Conservation (phyloP, 2,797 vertebrate genomes). For the Oryzias dopingdopingensis region DNA sequence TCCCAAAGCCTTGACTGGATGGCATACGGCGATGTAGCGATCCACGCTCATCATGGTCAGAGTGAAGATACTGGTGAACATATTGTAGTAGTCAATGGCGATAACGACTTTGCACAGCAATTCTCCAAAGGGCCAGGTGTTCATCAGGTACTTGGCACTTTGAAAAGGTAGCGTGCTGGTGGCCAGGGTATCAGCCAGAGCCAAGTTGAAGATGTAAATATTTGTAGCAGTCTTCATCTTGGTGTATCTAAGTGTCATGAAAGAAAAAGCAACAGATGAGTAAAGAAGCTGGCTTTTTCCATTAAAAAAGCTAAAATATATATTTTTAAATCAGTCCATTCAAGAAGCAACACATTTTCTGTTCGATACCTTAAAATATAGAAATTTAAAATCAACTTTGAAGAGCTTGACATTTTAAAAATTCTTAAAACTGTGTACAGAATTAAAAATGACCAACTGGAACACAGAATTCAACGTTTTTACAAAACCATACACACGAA, state of each 20-base stretch:
- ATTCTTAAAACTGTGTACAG: no score
- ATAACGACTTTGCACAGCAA: constrained; percentile 89
- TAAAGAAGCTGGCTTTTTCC: not conserved
- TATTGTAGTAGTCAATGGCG: constrained; percentile 95
- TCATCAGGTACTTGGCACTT: constrained; percentile 93
- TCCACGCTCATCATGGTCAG: constrained; percentile 81
- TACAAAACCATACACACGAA: no score
- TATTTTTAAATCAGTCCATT: not conserved
- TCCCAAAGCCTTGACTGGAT: constrained; percentile 87
- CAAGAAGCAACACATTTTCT: no score
- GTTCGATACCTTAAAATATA: no score
- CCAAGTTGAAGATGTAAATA: constrained; percentile 97
- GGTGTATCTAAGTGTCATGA: not conserved
- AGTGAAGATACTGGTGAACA: constrained; percentile 97
- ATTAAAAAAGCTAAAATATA: not conserved
- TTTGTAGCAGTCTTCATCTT: constrained; percentile 97
- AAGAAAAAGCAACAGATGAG: not conserved
- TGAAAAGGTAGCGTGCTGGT: constrained; percentile 95
- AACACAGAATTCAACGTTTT: no score
- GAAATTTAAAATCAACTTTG: no score
- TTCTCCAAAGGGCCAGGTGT: constrained; percentile 92
- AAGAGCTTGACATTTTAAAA: no score
- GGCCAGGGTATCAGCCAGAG: constrained; percentile 88
- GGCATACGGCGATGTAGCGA: constrained; percentile 91
- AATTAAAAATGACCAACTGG: no score